Evolutionary conservation across 2,888 invertebrate species (phyloP).

Genomic region (Bombyx huttoni): DNA sequence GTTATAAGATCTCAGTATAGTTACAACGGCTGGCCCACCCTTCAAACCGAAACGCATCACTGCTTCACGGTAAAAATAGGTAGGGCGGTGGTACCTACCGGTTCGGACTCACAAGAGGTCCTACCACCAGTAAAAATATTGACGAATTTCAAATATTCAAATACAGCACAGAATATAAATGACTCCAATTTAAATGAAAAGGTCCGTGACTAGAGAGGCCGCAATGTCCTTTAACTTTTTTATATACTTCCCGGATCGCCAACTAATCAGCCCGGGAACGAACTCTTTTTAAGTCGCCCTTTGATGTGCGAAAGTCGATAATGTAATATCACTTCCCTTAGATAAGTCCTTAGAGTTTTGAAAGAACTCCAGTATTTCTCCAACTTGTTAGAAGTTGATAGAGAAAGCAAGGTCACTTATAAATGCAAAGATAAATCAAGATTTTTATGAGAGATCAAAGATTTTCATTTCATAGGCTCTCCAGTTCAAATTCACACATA

Average conservation of each 20-base stretch:
- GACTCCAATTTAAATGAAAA: neutral
- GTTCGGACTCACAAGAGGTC: no score
- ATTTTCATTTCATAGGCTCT: no score
- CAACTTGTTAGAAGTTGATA: neutral
- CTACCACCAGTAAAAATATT: no score
- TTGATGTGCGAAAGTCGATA: constrained; percentile 18
- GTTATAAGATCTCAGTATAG: no score
- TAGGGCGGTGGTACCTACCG: no score
- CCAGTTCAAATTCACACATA: no score
- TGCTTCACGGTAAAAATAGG: no score
- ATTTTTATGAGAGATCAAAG: no score
- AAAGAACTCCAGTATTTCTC: neutral
- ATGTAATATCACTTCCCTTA: constrained; percentile 12
- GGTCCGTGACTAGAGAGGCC: neutral
- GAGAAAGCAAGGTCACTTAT: neutral
- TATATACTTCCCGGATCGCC: constrained; percentile 13
- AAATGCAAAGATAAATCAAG: neutral
- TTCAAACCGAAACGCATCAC: no score
- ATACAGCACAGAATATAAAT: neutral
- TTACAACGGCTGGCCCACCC: no score
- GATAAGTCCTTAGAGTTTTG: neutral
- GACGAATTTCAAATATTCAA: neutral
- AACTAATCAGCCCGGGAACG: constrained; percentile 20
- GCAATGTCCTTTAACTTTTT: constrained; percentile 15
- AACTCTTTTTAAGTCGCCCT: constrained; percentile 16